A percentile compares a stretch with the other conserved stretches of the same genome.
These are phyloP conservation scores for Rhabdomys pumilio DNA, from an alignment of 2,797 vertebrate species.

Conservation along the genomic window DNA sequence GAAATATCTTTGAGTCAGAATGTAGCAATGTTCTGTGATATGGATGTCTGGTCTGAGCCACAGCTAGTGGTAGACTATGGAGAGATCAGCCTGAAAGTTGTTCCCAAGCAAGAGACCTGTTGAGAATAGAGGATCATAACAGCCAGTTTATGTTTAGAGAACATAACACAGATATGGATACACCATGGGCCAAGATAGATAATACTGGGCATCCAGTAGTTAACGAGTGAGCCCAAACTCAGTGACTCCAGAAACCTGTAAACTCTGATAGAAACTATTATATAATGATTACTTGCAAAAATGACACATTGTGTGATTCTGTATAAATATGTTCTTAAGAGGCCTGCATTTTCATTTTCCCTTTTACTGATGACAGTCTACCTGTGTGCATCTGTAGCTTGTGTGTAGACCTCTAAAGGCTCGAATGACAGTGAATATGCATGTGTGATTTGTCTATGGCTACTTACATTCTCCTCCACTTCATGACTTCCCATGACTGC, in stretches of 20 bases:
- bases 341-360: neutral
- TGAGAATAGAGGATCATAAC: neutral
- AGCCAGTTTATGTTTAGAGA: neutral
- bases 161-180: no score
- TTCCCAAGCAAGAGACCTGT: neutral
- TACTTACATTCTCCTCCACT: neutral
- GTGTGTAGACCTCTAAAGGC: no score
- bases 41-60: neutral
- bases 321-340: neutral
- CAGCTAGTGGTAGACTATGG: no score
- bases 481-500: neutral
- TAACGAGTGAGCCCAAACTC: neutral
- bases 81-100: neutral
- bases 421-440: neutral
- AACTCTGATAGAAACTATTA: neutral
- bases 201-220: neutral
- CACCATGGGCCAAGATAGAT: neutral
- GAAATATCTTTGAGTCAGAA: neutral
- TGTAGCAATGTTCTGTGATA: neutral
- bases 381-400: neutral
- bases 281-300: neutral
- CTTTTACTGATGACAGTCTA: neutral
- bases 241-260: neutral
- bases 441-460: neutral
- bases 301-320: neutral